These are phyloP conservation scores for Hipposideros larvatus DNA, from an alignment of 2,797 vertebrate species.

Conservation along the genomic window DNA sequence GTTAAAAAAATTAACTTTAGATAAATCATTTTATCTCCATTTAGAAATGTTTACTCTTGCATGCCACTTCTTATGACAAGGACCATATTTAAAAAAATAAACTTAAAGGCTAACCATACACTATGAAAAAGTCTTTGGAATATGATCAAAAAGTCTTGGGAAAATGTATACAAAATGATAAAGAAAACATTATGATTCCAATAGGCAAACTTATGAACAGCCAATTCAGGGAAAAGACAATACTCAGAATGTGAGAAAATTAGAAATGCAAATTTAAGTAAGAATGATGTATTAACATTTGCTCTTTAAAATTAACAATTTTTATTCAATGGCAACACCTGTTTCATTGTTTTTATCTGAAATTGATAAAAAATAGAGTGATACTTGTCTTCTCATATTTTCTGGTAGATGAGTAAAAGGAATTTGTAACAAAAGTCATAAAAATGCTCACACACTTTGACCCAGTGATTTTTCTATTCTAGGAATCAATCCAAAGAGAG, in stretches of 20 bases:
- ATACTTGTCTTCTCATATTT: slow-evolving; percentile 22
- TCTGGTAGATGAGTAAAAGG: neutral
- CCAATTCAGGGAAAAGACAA: neutral
- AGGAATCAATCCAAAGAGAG: neutral
- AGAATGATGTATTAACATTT: neutral
- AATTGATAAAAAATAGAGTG: neutral
- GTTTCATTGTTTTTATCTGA: neutral
- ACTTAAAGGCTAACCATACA: neutral
- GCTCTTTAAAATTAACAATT: neutral
- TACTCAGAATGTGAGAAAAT: neutral
- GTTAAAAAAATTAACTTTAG: neutral
- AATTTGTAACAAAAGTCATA: slow-evolving; percentile 19
- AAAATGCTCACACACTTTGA: neutral
- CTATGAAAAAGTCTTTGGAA: neutral
- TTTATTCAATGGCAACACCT: neutral
- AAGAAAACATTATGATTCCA: neutral
- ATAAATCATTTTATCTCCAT: neutral
- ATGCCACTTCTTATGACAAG: neutral
- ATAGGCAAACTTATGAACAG: neutral
- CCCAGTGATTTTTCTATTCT: neutral
- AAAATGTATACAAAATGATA: neutral
- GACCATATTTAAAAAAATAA: neutral
- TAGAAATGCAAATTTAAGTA: neutral
- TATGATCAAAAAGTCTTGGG: neutral
- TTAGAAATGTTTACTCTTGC: neutral